Percentiles rank a stretch among this genome's conserved stretches.
Conservation (phyloP, 2,888 invertebrate genomes). For the Drosophila sordidula region DNA sequence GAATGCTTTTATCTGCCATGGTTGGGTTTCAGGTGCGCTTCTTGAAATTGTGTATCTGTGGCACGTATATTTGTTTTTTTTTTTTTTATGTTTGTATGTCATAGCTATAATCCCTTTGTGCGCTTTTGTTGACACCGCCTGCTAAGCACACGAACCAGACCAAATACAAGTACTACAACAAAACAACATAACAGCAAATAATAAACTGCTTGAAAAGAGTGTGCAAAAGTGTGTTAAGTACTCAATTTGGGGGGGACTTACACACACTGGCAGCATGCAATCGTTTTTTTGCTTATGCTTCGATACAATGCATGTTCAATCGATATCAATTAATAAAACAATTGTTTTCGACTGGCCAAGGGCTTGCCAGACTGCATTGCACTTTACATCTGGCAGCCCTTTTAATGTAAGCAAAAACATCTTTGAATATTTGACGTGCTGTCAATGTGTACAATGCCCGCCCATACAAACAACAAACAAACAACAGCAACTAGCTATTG, state of each 20-base stretch:
- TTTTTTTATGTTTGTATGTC: slow-evolving; percentile 12
- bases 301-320: slow-evolving; percentile 1
- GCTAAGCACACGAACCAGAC: slow-evolving; percentile 29
- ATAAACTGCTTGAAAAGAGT: slow-evolving; percentile 9
- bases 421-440: slow-evolving; percentile 1
- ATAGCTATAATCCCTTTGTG: slow-evolving; percentile 19
- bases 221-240: slow-evolving; percentile 21
- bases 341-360: background rate
- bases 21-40: slow-evolving; percentile 12
- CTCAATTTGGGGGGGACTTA: background rate
- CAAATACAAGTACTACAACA: slow-evolving; percentile 12
- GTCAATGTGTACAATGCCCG: slow-evolving; percentile 5
- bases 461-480: slow-evolving; percentile 11
- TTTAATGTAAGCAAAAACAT: background rate
- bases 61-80: slow-evolving; percentile 1
- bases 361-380: background rate
- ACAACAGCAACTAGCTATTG: slow-evolving; percentile 7
- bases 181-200: slow-evolving; percentile 5
- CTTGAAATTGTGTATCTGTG: slow-evolving; percentile 16
- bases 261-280: slow-evolving; percentile 1
- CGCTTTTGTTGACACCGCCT: slow-evolving; percentile 28
- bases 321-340: slow-evolving; percentile 7
- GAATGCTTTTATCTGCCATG: slow-evolving; percentile 16
- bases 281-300: background rate
- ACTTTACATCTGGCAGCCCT: background rate